phyloP scores from a whole-genome alignment of 2,888 invertebrate genomes.

The Mystacides longicornis region DNA sequence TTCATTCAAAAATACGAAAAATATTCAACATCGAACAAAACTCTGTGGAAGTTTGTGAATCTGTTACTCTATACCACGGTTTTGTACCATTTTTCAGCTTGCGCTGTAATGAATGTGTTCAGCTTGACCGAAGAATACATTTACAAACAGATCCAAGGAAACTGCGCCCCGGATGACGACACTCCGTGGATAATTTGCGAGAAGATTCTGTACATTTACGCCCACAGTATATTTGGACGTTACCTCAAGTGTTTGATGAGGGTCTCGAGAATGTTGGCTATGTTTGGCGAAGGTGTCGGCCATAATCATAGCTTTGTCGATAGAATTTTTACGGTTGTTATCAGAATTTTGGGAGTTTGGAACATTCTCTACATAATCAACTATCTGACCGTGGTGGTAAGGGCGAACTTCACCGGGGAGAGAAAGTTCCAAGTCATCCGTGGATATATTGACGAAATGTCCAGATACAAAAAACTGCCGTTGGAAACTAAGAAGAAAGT shows the following conservation, averaged over 20 bases:
- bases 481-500: neutral
- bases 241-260: slow-evolving; percentile 10
- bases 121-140: neutral
- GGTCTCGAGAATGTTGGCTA: neutral
- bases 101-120: slow-evolving; percentile 8
- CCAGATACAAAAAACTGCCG: slow-evolving; percentile 6
- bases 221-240: neutral
- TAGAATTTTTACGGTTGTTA: slow-evolving; percentile 4
- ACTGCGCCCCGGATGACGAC: neutral
- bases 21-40: slow-evolving; percentile 4
- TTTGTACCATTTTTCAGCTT: slow-evolving; percentile 7
- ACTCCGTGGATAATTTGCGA: slow-evolving; percentile 5
- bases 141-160: neutral
- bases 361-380: slow-evolving; percentile 5
- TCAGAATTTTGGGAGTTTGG: slow-evolving; percentile 7
- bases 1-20: slow-evolving; percentile 2
- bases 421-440: slow-evolving; percentile 7
- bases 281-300: slow-evolving; percentile 6
- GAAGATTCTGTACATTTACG: neutral
- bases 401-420: slow-evolving; percentile 2
- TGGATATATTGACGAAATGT: slow-evolving; percentile 8
- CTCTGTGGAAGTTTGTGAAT: slow-evolving; percentile 8
- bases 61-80: slow-evolving; percentile 3
- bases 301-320: slow-evolving; percentile 2
- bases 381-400: slow-evolving; percentile 6